Evolutionary conservation across 2,797 vertebrate species (phyloP).

Genomic region (Mus minutoides): DNA sequence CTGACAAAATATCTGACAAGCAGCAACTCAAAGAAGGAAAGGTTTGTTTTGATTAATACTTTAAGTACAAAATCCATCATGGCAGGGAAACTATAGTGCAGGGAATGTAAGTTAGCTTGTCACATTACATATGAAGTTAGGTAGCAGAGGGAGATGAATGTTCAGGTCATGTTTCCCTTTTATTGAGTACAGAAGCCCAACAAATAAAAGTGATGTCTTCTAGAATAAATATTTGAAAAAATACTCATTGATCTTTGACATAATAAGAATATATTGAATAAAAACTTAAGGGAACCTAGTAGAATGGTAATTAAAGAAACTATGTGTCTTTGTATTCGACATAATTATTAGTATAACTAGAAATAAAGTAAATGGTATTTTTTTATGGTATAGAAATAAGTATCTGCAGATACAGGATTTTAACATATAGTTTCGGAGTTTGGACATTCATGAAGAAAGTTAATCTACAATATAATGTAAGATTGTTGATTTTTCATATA

Average conservation of each 20-base stretch:
- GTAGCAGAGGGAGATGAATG: not conserved
- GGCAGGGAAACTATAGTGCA: not conserved
- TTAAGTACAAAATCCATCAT: not conserved
- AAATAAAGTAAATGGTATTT: not conserved
- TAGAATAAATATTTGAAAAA: not conserved
- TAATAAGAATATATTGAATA: not conserved
- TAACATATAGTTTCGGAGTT: not conserved
- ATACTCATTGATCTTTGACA: not conserved
- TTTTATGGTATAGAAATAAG: not conserved
- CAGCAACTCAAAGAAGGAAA: not conserved
- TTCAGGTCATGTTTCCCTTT: not conserved
- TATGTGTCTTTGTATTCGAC: not conserved
- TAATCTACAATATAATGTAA: not conserved
- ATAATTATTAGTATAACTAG: not conserved
- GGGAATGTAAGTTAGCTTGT: not conserved
- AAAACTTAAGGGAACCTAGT: not conserved
- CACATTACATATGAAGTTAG: not conserved
- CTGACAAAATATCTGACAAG: not conserved
- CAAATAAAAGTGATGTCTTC: not conserved
- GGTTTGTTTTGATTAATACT: not conserved
- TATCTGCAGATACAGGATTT: not conserved
- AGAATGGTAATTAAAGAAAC: not conserved
- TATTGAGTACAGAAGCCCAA: not conserved
- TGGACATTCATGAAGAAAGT: not conserved
- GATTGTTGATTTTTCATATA: not conserved